Conservation (phyloP, 2,797 vertebrate species). For the Notamacropus eugenii region DNA sequence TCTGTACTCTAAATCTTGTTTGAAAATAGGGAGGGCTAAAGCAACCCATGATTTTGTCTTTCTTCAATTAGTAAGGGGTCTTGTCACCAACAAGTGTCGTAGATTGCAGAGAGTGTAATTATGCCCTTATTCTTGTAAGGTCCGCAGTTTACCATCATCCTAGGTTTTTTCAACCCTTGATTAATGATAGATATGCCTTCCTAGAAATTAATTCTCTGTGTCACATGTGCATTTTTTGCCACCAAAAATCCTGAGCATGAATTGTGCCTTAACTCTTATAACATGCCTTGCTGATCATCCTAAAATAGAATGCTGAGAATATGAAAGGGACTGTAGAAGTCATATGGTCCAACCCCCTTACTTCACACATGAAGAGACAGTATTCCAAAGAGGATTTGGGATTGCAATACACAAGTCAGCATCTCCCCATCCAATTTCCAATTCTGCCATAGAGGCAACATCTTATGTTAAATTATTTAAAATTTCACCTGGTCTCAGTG, state of each 20-base stretch:
- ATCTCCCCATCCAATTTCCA: not conserved
- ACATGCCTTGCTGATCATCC: not conserved
- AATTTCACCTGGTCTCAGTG: not conserved
- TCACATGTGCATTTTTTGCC: not conserved
- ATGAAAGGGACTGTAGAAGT: not conserved
- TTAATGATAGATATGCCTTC: not conserved
- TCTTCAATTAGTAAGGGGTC: not conserved
- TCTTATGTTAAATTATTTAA: conserved; percentile 2
- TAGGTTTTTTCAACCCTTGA: not conserved
- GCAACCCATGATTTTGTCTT: not conserved
- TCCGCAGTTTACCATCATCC: not conserved
- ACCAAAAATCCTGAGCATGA: not conserved
- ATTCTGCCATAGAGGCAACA: not conserved
- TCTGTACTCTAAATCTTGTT: not conserved
- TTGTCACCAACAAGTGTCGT: not conserved
- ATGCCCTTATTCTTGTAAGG: not conserved
- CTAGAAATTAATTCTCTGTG: not conserved
- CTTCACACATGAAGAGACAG: not conserved
- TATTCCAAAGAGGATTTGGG: not conserved
- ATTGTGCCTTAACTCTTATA: not conserved
- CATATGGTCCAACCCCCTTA: not conserved
- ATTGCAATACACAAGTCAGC: not conserved
- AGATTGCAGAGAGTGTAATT: not conserved
- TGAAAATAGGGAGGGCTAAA: not conserved
- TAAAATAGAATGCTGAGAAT: not conserved